Evolutionary conservation across 2,888 invertebrate species (phyloP).

Genomic region (Pyrrhia umbra): DNA sequence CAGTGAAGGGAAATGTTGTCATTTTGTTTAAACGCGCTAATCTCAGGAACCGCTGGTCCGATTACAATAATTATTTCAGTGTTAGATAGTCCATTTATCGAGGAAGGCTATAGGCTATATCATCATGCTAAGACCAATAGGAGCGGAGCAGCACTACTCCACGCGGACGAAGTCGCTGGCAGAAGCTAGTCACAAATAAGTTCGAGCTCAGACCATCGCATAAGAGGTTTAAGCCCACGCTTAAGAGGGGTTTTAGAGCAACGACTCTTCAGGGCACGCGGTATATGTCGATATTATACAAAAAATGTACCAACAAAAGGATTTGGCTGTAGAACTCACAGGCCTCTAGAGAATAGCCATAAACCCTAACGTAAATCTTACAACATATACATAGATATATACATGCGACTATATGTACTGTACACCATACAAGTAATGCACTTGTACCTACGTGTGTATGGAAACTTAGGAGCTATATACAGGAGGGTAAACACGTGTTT

Average conservation of each 20-base stretch:
- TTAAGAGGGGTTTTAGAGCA: conserved; percentile 51
- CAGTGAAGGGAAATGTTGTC: too few relatives aligned
- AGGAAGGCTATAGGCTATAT: too few relatives aligned
- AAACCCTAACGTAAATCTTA: conserved; percentile 52
- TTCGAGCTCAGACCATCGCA: conserved; percentile 40
- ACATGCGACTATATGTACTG: conserved; percentile 19
- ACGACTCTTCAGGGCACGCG: conserved; percentile 45
- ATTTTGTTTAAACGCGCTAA: too few relatives aligned
- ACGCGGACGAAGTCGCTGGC: too few relatives aligned
- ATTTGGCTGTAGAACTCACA: conserved; percentile 42
- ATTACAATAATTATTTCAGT: too few relatives aligned
- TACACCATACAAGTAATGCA: conserved; percentile 42
- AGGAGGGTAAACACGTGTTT: conserved; percentile 3
- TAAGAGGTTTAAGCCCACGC: conserved; percentile 36
- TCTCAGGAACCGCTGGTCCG: too few relatives aligned
- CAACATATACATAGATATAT: conserved; percentile 19
- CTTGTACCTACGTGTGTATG: too few relatives aligned
- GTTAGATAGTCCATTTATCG: too few relatives aligned
- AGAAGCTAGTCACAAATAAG: conserved; percentile 58
- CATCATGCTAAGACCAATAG: too few relatives aligned
- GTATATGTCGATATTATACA: conserved; percentile 54
- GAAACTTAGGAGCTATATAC: conserved; percentile 23
- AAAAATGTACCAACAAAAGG: conserved; percentile 56
- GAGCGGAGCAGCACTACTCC: too few relatives aligned
- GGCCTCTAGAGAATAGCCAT: conserved; percentile 50